These are phyloP conservation scores for Brenthis daphne DNA, from an alignment of 2,888 invertebrate species.

Conservation along the genomic window DNA sequence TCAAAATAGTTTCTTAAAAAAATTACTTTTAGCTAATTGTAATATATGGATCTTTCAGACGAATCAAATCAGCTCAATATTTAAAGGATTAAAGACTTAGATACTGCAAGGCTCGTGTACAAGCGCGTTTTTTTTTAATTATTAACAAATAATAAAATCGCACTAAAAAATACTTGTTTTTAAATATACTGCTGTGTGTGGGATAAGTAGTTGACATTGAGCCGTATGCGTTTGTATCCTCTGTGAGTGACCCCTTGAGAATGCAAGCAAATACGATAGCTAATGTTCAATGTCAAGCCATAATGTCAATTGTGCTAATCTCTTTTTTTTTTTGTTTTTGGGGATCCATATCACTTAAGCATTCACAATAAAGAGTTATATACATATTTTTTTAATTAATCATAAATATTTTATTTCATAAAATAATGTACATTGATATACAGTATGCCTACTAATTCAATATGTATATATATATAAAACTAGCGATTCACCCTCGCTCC, in stretches of 20 bases:
- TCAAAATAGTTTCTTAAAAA: no score
- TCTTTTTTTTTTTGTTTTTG: slow-evolving; percentile 10
- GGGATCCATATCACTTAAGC: neutral
- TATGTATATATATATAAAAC: no score
- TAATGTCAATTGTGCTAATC: slow-evolving; percentile 28
- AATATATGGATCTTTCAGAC: no score
- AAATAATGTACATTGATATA: no score
- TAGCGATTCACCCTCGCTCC: no score
- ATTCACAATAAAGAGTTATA: neutral
- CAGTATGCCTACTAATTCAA: no score
- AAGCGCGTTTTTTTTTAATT: no score
- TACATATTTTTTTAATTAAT: neutral
- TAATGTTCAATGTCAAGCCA: slow-evolving; percentile 37
- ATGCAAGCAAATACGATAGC: slow-evolving; percentile 39
- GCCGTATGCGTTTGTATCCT: slow-evolving; percentile 36
- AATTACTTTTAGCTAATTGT: no score
- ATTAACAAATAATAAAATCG: slow-evolving; percentile 15
- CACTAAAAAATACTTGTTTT: slow-evolving; percentile 22
- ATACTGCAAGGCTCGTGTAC: neutral
- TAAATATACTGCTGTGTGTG: slow-evolving; percentile 25
- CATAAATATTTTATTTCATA: no score
- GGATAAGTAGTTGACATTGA: slow-evolving; percentile 40
- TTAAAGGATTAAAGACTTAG: neutral
- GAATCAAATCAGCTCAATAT: no score
- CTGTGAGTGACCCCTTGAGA: slow-evolving; percentile 40